Evolutionary conservation across 2,888 invertebrate species (phyloP), one percentile per base, ranked within the genome.

Genomic region (Eugnorisma glareosa): DNA sequence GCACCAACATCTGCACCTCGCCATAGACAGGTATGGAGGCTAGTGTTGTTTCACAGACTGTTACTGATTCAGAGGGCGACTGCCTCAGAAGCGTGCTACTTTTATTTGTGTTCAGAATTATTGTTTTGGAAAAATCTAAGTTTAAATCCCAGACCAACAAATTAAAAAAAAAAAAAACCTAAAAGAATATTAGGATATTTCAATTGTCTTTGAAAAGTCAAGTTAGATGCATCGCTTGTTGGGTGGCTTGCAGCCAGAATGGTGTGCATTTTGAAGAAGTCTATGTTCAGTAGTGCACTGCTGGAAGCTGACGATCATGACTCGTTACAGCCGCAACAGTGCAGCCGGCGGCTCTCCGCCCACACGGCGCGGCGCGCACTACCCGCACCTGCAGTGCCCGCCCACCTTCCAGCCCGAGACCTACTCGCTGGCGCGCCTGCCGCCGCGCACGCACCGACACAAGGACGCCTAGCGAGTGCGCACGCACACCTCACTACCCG

Each of bases 351-450:
- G 79, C 13, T 69, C 77, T 18, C 69, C 77, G 0, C 24, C 24
- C 0, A 24, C 59, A 11, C 61, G 1, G 31, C 18, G n/a, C 15
- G n/a, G 28, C 21, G 15, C 28, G 40, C 54, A 94, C 89, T 98
- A 98, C 95, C 98, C 98, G 75, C 98, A 98, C 90, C 97, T 98
- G 94, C 98, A 98, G 94, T 98, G 98, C 93, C 98, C 98, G 67
- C 98, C 98, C 68, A 98, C 98, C 54, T 98, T 98, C 95, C 98
- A 98, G 93, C 97, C 98, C 0, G 98, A 98, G 95, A 98, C 98
- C 0, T 98, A 98, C 95, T 98, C 98, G 71, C 97, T 98, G 77
- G 97, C 97, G 66, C 87, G 77, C 68, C 86, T 76, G 70, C 85
- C 88, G 75, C 82, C 84, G 68, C 77, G 84, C 63, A 69, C 54